Base-by-base conservation (phyloP, 2,888 invertebrate species). In the Bursaphelenchus okinawaensis region DNA sequence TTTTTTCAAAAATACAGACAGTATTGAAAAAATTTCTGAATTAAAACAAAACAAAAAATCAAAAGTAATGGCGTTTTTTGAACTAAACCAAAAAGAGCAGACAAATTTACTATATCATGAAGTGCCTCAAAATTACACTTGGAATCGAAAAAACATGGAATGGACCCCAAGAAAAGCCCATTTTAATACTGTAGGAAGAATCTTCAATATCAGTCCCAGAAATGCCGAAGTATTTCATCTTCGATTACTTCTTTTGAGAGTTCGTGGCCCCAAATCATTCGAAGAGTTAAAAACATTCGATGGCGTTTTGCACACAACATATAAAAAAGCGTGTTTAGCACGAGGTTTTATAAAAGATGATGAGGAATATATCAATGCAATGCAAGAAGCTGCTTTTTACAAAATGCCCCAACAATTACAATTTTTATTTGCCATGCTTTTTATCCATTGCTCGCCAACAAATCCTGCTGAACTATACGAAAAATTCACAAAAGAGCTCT, bases 201-300 rank as follows among this genome's bases (percentile, higher is more conserved):
- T 71, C 56, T 71, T 63, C 28, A 22, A 40, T 1, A 63, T 66
- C 20, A 9, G 51, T 19, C 70, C 70, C 1, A 68, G 51, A 28
- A 50, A 71, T 16, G 29, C 52, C 8, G 70, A 71, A 24, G 26
- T 58, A 9, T 71, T 58, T 55, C 57, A 58, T 26, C 54, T 71
- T 6, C 63, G 71, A 23, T 52, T 67, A 26, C 55, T 71, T 9
- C 55, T 71, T 24, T 51, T 68, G 8, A 1, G 62, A 51, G 65
- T 62, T 8, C 51, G 51, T 23, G 78, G 77, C n/a, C 57, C 73
- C 7, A 65, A 28, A 23, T 59, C 62, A n/a, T 80, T 70, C 52
- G 67, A 70, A 26, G 64, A 71, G 55, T 26, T 80, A 6, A 16
- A 16, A 22, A 81, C 73, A 22, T 69, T 81, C 9, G 50, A n/a